Base-by-base conservation (phyloP, 2,113 vertebrate genomes). In the Eurypyga helias region DNA sequence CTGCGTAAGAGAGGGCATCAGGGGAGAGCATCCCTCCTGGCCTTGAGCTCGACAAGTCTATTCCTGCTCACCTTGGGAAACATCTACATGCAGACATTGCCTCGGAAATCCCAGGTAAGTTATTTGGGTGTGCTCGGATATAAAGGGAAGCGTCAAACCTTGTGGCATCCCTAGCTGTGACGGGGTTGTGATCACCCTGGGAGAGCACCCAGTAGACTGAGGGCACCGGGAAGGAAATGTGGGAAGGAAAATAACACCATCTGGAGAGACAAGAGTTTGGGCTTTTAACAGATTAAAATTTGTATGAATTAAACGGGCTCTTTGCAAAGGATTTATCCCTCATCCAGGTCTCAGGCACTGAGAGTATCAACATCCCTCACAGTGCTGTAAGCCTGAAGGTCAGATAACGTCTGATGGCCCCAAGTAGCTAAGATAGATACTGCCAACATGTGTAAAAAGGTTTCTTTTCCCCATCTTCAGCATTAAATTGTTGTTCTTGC, bases 151-250 rank as follows among this genome's bases (percentile, higher is more conserved):
- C 0, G 0, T 13, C 41, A 48, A 38, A 70, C 29, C 49, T 38
- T 3, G 36, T 13, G 58, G 38, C 43, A 62, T 2, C 24, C 38
- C 46, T 29, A 62, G 13, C 7, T 45, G 62, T 11, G 62, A 24
- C 0, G 0, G n/a, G 29, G n/a, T 52, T 86, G 46, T 64, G 52
- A 18, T 21, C 51, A 34, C 29, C 45, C 38, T 51, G 20, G 0
- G 0, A 62, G 34, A 45, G 19, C 66, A 55, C 15, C 1, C 41
- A 41, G 41, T 12, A 41, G 41, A 41, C 12, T 41, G 41, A 45
- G 18, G 34, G 33, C 41, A 25, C 12, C 0, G 2, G 34, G 49
- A 18, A 51, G 29, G 41, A 82, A 66, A 71, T 2, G 8, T 1
- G 0, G 6, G n/a, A 48, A 38, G 15, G 33, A 23, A 25, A 13